Percentiles rank a stretch among this genome's conserved stretches.
phyloP scores from a whole-genome alignment of 1,140 invertebrate genomes.

The Heterodera carotae region DNA sequence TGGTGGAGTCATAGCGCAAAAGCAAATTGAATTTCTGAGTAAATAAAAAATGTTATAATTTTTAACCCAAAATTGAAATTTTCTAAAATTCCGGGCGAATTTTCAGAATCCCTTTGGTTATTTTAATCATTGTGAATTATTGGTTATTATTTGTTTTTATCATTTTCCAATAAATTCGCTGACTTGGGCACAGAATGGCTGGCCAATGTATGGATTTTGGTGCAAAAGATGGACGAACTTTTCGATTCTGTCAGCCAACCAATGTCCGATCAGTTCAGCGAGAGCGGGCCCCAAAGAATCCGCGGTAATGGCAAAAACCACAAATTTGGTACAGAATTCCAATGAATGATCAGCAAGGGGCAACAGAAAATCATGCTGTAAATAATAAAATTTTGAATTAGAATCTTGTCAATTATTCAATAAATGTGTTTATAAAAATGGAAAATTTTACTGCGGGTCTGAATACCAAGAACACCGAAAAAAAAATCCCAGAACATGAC shows the following conservation, averaged over 20 bases:
- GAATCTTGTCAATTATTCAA: too few species aligned
- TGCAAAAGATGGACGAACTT: conserved; percentile 16
- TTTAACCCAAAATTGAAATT: background rate
- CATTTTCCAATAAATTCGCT: background rate
- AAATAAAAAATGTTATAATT: background rate
- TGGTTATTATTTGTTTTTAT: too few species aligned
- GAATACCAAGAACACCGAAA: too few species aligned
- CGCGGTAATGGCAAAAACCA: conserved; percentile 6
- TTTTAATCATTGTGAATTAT: too few species aligned
- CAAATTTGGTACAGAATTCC: conserved; percentile 26
- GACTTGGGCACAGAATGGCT: conserved; percentile 24
- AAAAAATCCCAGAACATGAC: conserved; percentile 1
- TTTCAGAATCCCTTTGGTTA: too few species aligned
- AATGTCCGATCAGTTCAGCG: conserved; percentile 12
- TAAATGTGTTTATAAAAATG: too few species aligned
- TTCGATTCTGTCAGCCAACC: background rate
- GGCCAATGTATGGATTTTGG: conserved; percentile 3
- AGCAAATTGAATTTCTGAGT: conserved; percentile 22
- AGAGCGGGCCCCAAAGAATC: conserved; percentile 19
- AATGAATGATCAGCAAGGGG: conserved; percentile 3
- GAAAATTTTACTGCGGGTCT: too few species aligned
- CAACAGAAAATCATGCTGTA: conserved; percentile 13
- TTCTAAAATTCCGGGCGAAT: too few species aligned
- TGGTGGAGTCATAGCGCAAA: conserved; percentile 12
- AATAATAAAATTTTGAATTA: background rate